phyloP scores from a whole-genome alignment of 2,113 vertebrate species.

The Megalops atlanticus region DNA sequence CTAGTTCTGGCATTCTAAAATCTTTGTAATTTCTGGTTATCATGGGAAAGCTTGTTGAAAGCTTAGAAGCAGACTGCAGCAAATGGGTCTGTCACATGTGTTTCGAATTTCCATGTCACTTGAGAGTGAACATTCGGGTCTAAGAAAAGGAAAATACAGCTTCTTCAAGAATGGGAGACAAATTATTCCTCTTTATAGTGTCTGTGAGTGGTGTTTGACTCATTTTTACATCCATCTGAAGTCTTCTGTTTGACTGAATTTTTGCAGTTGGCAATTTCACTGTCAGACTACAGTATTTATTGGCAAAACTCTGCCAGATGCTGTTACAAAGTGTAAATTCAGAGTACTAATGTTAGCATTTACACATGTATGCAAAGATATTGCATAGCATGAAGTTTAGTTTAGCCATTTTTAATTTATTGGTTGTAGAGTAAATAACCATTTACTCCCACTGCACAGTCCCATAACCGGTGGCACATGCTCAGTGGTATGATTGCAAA shows the following conservation, averaged over 20 bases:
- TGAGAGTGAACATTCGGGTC: neutral
- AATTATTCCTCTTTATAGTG: neutral
- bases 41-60: too few species aligned
- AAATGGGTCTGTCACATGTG: neutral
- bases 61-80: too few species aligned
- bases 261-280: neutral
- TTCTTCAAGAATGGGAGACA: neutral
- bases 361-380: neutral
- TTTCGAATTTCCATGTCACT: neutral
- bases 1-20: too few species aligned
- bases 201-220: neutral
- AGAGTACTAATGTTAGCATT: neutral
- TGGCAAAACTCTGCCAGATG: neutral
- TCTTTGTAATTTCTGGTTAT: too few species aligned
- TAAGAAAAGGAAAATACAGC: neutral
- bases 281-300: neutral
- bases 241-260: neutral
- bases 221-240: neutral
- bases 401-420: neutral
- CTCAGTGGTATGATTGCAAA: too few species aligned
- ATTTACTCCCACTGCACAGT: too few species aligned
- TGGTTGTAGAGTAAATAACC: too few species aligned
- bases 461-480: too few species aligned
- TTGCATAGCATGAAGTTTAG: neutral
- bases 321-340: neutral